Percentiles rank a stretch among this genome's conserved stretches.
phyloP scores from a whole-genome alignment of 2,797 vertebrate species.

The Lithobates sylvaticus region DNA sequence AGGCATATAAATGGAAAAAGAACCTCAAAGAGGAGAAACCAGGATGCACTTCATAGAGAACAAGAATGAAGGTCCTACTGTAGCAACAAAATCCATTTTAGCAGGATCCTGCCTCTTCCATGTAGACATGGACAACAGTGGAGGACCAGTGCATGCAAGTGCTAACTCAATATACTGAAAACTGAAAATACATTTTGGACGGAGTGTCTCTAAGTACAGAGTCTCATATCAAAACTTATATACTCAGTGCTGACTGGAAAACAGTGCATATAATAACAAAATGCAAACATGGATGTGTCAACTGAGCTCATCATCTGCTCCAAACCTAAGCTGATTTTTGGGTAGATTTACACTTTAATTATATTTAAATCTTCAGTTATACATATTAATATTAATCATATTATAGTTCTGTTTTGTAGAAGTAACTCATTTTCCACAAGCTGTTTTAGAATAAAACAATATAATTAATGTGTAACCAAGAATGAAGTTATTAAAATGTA shows the following conservation, averaged over 20 bases:
- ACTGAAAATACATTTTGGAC: no score
- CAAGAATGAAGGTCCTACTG: no score
- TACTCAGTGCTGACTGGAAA: not conserved
- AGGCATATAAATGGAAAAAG: no score
- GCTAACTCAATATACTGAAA: no score
- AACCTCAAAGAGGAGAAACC: no score
- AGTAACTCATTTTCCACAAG: not conserved
- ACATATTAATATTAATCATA: not conserved
- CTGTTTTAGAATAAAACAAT: not conserved
- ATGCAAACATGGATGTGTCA: no score
- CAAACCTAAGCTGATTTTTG: not conserved
- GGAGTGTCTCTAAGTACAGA: not conserved
- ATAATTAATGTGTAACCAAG: conserved; percentile 2
- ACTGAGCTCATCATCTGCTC: not conserved
- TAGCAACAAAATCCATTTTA: no score
- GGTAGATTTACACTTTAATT: not conserved
- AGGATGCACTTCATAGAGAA: no score
- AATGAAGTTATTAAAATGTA: conserved; percentile 2
- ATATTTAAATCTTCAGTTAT: not conserved
- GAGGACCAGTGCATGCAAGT: no score
- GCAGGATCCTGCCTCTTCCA: no score
- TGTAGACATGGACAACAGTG: no score
- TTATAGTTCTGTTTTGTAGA: not conserved
- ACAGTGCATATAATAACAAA: not conserved
- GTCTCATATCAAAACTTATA: not conserved